Base-by-base conservation (phyloP, 2,888 invertebrate species). In the Diarsia brunnea region DNA sequence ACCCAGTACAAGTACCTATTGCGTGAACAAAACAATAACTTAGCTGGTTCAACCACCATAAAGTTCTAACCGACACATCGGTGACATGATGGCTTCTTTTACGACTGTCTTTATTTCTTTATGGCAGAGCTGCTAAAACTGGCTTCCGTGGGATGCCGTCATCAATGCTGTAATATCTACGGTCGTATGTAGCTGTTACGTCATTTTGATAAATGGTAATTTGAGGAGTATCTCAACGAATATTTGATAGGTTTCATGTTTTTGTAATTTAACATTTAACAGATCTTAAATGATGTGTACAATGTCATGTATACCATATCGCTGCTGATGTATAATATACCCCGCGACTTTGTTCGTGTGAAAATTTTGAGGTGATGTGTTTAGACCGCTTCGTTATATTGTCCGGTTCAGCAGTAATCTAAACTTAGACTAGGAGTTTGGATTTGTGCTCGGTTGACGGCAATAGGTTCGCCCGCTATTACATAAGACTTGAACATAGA, bases 71-170 rank as follows among this genome's bases (percentile, higher is more conserved):
- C 49, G 53, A 45, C 31, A 66, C 47, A 43, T 69, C 21, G 45
- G 64, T 63, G 58, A 24, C 31, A 68, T 45, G 27, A 51, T 53
- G 45, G 31, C 49, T 65, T 70, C 38, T 75, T 67, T 82, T 67
- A 76, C 61, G 55, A 27, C 45, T 38, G 24, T 16, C 11, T 81
- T 75, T 69, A 75, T 61, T 5, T 51, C 43, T 51, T 53, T 47
- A 64, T 43, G 21, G 65, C 43, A 58, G 12, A 21, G n/a, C 47
- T 49, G 53, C 27, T 69, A 47, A 65, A 68, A 58, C n/a, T 38
- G 38, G 53, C 60, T 53, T 82, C 63, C 19, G 38, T 31, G 24
- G 12, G 8, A 77, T 80, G 63, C 12, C 70, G 82, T 80, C 80
- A 80, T 53, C 51, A 71, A 80, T 71, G 53, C 78, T 43, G 58